Base-by-base conservation (phyloP, 1,140 invertebrate species). In the Cecropterus lyciades region DNA sequence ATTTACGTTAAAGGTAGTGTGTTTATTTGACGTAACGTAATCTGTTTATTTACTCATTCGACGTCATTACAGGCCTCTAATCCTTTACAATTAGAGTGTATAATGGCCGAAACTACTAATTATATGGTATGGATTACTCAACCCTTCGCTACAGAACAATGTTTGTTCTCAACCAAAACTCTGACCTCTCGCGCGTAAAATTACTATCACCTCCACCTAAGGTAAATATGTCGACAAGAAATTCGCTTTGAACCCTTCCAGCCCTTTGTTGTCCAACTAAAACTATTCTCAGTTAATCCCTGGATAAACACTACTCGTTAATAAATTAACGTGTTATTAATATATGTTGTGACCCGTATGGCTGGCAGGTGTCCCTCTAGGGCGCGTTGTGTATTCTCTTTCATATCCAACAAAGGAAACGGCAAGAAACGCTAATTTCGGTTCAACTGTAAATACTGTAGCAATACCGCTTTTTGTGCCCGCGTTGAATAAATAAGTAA, bases 221-320 rank as follows among this genome's bases (percentile, higher is more conserved):
- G 84, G 89, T 91, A 91, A 91, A 91, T 91, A 91, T 91, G 89
- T 91, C 84, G 87, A 80, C 87, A 91, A 91, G 89, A 91, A 91
- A 91, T 91, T 91, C 85, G 86, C 89, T 91, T 91, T 91, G 89
- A 91, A 91, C 89, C 89, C 89, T 87, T 85, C 80, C 69, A 74
- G 79, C 77, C 87, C 89, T 91, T 91, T 91, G 89, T 91, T 89
- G 87, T 89, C 79, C 82, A 89, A 91, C 87, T 91, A 88, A 89
- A 91, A 91, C 89, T 91, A 91, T 91, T 91, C 85, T 80, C 85
- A 82, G 88, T 86, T 91, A 89, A 91, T 89, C 89, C 86, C 79
- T 84, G 89, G 84, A 87, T 89, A 91, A 91, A 91, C 89, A 91
- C 82, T 84, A 82, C 81, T 88, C 84, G 87, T 88, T 91, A 87